A percentile compares a stretch with the other conserved stretches of the same genome.
Conservation (phyloP, 1,140 invertebrate species). For the Papilio xuthus region DNA sequence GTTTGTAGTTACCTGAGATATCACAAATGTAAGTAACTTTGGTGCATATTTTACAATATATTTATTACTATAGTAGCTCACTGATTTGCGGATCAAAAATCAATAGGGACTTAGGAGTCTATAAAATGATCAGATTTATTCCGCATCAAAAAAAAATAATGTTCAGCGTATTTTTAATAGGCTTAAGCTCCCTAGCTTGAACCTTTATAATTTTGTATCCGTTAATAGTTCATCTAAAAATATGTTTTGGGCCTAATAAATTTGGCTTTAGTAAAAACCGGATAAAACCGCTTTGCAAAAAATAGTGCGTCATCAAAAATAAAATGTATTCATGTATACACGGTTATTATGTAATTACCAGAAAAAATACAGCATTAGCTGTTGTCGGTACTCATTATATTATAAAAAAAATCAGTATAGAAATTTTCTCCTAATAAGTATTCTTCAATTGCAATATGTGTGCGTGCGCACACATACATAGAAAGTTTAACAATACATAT, state of each 20-base stretch:
- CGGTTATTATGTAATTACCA: too few relatives aligned
- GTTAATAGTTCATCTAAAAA: background rate
- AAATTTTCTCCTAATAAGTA: too few relatives aligned
- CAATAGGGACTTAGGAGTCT: background rate
- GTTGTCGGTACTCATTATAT: too few relatives aligned
- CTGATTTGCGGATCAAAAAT: background rate
- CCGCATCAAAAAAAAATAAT: too few relatives aligned
- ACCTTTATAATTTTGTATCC: background rate
- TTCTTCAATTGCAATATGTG: too few relatives aligned
- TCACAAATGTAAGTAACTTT: conserved; percentile 64
- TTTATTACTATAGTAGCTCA: conserved; percentile 14
- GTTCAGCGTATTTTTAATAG: too few relatives aligned
- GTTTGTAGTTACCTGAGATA: conserved; percentile 73
- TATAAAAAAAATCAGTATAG: too few relatives aligned
- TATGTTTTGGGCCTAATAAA: conserved; percentile 24
- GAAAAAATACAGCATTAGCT: too few relatives aligned
- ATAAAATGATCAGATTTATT: background rate
- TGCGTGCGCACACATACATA: too few relatives aligned
- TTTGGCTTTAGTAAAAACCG: background rate
- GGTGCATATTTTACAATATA: conserved; percentile 55
- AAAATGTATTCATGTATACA: background rate
- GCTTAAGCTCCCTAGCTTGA: too few relatives aligned
- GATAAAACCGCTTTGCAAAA: background rate
- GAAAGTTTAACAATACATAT: too few relatives aligned
- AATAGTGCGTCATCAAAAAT: background rate